These are phyloP conservation scores for Bambusicola thoracicus DNA, from an alignment of 2,113 vertebrate species.

Conservation along the genomic window DNA sequence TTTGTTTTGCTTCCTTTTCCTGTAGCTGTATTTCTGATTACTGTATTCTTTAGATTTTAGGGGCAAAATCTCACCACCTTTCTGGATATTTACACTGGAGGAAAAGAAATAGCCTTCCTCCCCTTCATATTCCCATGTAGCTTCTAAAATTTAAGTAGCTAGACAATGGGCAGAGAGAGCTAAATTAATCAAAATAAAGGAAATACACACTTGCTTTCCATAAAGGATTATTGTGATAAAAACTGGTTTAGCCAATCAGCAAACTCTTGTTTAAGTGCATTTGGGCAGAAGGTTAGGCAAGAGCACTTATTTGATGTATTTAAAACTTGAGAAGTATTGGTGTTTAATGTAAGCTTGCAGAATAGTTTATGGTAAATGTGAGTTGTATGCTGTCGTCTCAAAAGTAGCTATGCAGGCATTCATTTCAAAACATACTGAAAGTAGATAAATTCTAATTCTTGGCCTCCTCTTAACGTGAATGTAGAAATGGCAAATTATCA, in stretches of 20 bases:
- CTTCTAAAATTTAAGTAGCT: background rate
- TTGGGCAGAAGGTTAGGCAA: background rate
- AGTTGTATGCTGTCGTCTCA: background rate
- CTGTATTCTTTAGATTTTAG: background rate
- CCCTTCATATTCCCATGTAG: background rate
- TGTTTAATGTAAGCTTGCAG: background rate
- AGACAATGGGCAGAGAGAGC: background rate
- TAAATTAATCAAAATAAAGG: background rate
- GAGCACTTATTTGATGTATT: background rate
- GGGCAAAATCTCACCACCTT: background rate
- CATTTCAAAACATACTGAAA: background rate
- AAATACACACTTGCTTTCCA: background rate
- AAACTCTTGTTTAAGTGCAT: background rate
- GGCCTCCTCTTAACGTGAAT: background rate
- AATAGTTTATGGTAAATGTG: background rate
- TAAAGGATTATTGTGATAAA: background rate
- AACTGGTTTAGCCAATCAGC: background rate
- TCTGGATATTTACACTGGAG: background rate
- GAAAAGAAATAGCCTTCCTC: background rate
- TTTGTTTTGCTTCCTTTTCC: background rate
- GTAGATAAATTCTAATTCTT: background rate
- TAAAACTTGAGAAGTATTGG: background rate
- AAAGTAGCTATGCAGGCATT: background rate
- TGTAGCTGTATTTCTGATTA: background rate
- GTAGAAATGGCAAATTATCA: background rate